Evolutionary conservation across 2,888 invertebrate species (phyloP), one percentile per base, ranked within the genome.

Genomic region (Heteromurus nitidus): DNA sequence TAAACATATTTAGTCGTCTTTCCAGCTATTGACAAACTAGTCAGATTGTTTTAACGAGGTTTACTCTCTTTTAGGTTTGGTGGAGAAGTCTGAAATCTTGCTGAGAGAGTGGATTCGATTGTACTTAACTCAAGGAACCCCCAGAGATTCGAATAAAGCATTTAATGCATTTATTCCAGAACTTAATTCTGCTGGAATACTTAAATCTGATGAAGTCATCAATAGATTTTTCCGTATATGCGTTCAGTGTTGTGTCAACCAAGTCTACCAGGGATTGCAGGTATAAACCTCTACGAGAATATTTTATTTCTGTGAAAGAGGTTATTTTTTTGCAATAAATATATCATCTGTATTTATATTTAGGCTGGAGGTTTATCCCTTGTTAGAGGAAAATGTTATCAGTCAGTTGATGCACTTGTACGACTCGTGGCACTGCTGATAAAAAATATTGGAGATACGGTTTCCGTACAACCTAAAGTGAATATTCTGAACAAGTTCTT

Each of bases 181-280:
- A 90, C 97, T 99, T 97, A 98, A 98, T 89, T 92, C 95, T 88
- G 95, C 96, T 87, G 97, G 99, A 3, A 97, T 99, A 82, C 91
- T 98, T 70, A 98, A 98, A 90, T 97, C 98, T 0, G 99, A 99
- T 89, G 99, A 99, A 88, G 92, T 98, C 88, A 98, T 99, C 84
- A 97, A 98, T 0, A 91, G 98, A 79, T 99, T 99, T 91, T 98
- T 99, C 92, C 93, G 99, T 55, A 93, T 98, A 82, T 97, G 97
- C 75, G 97, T 82, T 24, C 87, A 87, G 53, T 85, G 85, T 36
- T 87, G 87, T 69, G 82, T 87, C 0, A 87, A 85, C 47, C 87
- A 87, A 85, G 87, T 87, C 26, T 86, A 86, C 53, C 86, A 86
- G 72, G 87, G 85, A 24, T 73, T 87, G 24, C 87, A 87, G 80